These are phyloP conservation scores for Monochamus alternatus DNA, from an alignment of 2,888 invertebrate species.

Conservation along the genomic window DNA sequence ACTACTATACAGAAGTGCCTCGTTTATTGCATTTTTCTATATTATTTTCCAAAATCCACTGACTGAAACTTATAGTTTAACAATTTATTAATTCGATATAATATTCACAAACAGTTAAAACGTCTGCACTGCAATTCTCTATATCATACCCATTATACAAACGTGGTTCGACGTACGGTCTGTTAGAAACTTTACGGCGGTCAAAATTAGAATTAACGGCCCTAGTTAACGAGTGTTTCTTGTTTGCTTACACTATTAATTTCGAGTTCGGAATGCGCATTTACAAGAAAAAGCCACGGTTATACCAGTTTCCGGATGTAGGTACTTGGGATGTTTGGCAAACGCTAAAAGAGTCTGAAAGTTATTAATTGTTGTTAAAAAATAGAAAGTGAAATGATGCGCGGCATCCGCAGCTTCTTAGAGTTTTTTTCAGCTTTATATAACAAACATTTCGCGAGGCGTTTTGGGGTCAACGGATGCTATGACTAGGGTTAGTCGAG, in stretches of 20 bases:
- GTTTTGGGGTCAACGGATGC: conserved; percentile 7
- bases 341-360: no score
- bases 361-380: no score
- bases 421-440: background rate
- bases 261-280: background rate
- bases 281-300: conserved; percentile 1
- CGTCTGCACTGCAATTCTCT: background rate
- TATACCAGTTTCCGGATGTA: background rate
- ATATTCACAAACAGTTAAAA: no score
- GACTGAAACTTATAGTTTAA: no score
- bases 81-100: no score
- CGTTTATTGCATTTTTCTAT: no score
- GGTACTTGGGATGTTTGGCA: no score
- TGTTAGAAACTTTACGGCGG: background rate
- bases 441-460: background rate
- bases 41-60: no score
- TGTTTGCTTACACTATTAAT: conserved; percentile 16
- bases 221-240: conserved; percentile 11
- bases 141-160: background rate
- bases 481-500: background rate
- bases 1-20: no score
- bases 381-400: no score
- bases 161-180: background rate
- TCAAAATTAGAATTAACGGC: conserved; percentile 22
- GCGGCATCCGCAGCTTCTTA: no score